phyloP scores from a whole-genome alignment of 2,797 vertebrate species.

The Cephalopachus bancanus region DNA sequence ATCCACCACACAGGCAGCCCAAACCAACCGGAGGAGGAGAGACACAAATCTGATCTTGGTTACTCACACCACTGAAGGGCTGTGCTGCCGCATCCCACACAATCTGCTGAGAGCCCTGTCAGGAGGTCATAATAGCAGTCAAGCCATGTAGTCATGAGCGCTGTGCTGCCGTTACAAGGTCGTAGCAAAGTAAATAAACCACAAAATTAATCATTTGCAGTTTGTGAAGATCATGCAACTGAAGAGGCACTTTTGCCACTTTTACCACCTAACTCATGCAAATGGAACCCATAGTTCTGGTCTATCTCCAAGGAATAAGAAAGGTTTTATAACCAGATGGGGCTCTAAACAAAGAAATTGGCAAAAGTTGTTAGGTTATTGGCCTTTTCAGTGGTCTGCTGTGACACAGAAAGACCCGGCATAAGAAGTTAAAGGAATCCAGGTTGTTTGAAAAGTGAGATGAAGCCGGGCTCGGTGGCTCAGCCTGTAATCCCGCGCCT shows the following conservation, averaged over 20 bases:
- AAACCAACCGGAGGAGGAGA: neutral
- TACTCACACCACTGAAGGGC: neutral
- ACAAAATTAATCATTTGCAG: constrained; percentile 46
- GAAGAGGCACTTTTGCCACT: constrained; percentile 38
- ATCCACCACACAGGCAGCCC: constrained; percentile 30
- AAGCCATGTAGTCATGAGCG: neutral
- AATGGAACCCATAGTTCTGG: constrained; percentile 45
- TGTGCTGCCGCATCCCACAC: neutral
- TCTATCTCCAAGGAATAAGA: constrained; percentile 62
- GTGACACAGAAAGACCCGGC: neutral
- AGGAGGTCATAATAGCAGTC: neutral
- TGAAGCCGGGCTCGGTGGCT: neutral
- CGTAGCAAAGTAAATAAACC: neutral
- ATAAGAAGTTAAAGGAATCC: constrained; percentile 27
- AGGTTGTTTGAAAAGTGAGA: neutral
- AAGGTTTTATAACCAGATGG: constrained; percentile 60
- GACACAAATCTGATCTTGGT: neutral
- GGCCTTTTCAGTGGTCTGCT: neutral
- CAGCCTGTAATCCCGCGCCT: too few relatives aligned
- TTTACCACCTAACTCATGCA: neutral
- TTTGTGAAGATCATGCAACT: neutral
- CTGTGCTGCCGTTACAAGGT: neutral
- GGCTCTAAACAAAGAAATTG: constrained; percentile 49
- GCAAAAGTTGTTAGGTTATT: neutral
- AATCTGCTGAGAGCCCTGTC: neutral